Percentiles rank a stretch among this genome's conserved stretches.
Conservation (phyloP, 2,797 vertebrate species). For the Anguilla megastoma region DNA sequence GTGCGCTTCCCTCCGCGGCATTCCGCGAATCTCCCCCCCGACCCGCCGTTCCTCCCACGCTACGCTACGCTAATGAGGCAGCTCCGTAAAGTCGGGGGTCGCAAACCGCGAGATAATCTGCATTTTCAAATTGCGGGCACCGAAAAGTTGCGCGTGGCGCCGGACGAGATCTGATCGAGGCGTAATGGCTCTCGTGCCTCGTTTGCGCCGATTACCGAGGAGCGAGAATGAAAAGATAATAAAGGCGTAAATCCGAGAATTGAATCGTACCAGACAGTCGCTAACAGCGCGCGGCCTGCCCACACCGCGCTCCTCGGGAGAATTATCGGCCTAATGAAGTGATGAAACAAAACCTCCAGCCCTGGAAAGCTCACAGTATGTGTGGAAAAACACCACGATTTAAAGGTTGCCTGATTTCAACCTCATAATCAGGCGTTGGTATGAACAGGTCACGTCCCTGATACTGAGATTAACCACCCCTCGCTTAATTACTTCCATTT, state of each 20-base stretch:
- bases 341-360: conserved; percentile 41
- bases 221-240: conserved; percentile 48
- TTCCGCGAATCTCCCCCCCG: conserved; percentile 36
- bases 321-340: conserved; percentile 50
- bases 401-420: conserved; percentile 33
- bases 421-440: conserved; percentile 28
- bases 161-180: conserved; percentile 42
- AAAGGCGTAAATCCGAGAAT: conserved; percentile 47
- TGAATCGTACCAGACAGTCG: conserved; percentile 42
- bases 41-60: conserved; percentile 43
- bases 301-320: conserved; percentile 39
- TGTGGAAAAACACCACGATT: conserved; percentile 24
- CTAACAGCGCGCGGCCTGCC: conserved; percentile 41
- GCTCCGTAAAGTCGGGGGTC: conserved; percentile 44
- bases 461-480: conserved; percentile 15
- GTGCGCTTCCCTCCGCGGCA: conserved; percentile 12
- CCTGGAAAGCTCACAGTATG: conserved; percentile 37
- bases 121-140: conserved; percentile 46
- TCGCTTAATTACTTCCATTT: neutral
- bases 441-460: neutral
- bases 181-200: conserved; percentile 35
- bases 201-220: conserved; percentile 41
- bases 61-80: conserved; percentile 43
- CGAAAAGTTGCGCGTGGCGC: conserved; percentile 41
- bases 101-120: conserved; percentile 53